phyloP scores from a whole-genome alignment of 2,113 vertebrate genomes.

The Crotophaga sulcirostris region DNA sequence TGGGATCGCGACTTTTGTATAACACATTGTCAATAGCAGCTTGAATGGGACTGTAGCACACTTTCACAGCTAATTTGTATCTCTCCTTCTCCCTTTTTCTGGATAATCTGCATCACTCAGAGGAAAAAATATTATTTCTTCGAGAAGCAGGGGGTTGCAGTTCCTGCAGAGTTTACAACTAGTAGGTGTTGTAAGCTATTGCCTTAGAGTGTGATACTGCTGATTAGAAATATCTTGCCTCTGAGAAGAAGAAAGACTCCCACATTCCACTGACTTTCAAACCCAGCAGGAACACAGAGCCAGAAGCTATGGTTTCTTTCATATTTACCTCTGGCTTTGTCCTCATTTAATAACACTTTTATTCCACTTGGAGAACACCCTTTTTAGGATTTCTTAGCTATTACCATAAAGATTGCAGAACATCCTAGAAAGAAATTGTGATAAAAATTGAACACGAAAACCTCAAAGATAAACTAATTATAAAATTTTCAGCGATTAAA shows the following conservation, averaged over 20 bases:
- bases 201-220: not conserved
- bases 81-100: not conserved
- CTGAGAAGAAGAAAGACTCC: not conserved
- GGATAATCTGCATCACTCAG: not conserved
- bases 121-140: not conserved
- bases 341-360: not conserved
- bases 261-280: conserved; percentile 1
- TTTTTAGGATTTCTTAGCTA: not conserved
- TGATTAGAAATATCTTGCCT: conserved; percentile 26
- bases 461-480: not conserved
- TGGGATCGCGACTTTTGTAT: not conserved
- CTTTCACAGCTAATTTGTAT: not conserved
- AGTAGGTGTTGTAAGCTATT: not conserved
- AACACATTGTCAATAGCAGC: not conserved
- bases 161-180: conserved; percentile 12
- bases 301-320: not conserved
- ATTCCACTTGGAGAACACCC: not conserved
- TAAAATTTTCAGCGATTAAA: not conserved
- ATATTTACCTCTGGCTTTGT: conserved; percentile 17
- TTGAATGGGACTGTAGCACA: not conserved
- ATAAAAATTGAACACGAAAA: not conserved
- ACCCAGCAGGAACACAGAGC: not conserved
- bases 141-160: not conserved
- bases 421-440: not conserved
- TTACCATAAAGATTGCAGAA: not conserved